phyloP scores from a whole-genome alignment of 2,888 invertebrate genomes.

The Amblyjoppa fuscipennis region DNA sequence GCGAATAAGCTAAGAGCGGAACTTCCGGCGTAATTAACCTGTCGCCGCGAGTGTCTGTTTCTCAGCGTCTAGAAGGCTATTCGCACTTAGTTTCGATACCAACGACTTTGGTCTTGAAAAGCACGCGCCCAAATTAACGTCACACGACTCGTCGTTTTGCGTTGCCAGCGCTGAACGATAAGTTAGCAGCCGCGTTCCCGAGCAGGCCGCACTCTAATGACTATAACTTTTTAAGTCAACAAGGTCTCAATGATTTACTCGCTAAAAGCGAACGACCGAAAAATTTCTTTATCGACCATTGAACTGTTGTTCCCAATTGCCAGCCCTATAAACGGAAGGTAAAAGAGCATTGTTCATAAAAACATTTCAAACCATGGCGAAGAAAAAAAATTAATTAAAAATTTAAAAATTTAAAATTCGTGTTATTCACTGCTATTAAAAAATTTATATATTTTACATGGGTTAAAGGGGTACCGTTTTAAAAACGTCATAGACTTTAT shows the following conservation, averaged over 20 bases:
- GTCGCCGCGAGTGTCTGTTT: neutral
- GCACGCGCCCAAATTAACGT: constrained; percentile 1
- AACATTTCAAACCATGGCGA: neutral
- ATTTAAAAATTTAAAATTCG: neutral
- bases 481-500: too few relatives aligned
- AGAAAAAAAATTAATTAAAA: neutral
- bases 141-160: neutral
- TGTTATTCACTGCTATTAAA: neutral
- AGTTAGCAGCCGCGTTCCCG: neutral
- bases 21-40: neutral
- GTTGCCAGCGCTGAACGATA: neutral
- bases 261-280: neutral
- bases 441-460: too few relatives aligned
- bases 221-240: neutral
- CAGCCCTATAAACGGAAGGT: neutral
- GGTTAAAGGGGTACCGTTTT: too few relatives aligned
- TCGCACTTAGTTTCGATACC: neutral
- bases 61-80: neutral
- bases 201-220: neutral
- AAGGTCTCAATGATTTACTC: too few relatives aligned
- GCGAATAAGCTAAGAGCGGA: neutral
- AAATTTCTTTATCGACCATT: neutral
- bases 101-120: neutral
- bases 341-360: neutral
- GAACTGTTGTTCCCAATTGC: neutral